Percentiles rank a stretch among this genome's conserved stretches.
Evolutionary conservation across 2,113 vertebrate species (phyloP).

Genomic region (Alaudala cheleensis): DNA sequence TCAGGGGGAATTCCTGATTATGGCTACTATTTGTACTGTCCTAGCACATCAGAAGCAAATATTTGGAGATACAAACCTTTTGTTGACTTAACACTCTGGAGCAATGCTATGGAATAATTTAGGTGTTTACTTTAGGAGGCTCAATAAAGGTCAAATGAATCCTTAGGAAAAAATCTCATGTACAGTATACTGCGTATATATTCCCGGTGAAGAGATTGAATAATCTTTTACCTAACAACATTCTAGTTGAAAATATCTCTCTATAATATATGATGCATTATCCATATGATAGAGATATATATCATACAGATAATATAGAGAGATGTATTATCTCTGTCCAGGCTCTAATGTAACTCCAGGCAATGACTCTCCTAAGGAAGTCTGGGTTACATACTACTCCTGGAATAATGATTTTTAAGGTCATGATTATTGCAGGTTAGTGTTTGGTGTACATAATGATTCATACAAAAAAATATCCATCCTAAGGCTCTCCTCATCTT

Average conservation of each 20-base stretch:
- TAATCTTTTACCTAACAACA: not conserved
- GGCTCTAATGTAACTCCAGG: not conserved
- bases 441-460: not conserved
- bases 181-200: not conserved
- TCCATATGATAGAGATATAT: not conserved
- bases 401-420: not conserved
- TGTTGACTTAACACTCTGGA: not conserved
- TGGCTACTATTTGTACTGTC: not conserved
- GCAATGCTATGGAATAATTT: not conserved
- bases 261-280: not conserved
- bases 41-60: conserved; percentile 13
- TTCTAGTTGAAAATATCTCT: not conserved
- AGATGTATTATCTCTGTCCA: not conserved
- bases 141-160: conserved; percentile 29
- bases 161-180: not conserved
- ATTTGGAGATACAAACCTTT: conserved; percentile 12
- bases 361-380: not conserved
- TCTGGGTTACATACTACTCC: not conserved
- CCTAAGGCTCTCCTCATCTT: not conserved
- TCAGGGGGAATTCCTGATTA: not conserved
- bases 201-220: not conserved
- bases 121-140: not conserved
- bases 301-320: not conserved
- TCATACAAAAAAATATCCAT: not conserved
- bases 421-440: not conserved